Conservation (phyloP, 1,140 invertebrate genomes). For the Ips nitidus region DNA sequence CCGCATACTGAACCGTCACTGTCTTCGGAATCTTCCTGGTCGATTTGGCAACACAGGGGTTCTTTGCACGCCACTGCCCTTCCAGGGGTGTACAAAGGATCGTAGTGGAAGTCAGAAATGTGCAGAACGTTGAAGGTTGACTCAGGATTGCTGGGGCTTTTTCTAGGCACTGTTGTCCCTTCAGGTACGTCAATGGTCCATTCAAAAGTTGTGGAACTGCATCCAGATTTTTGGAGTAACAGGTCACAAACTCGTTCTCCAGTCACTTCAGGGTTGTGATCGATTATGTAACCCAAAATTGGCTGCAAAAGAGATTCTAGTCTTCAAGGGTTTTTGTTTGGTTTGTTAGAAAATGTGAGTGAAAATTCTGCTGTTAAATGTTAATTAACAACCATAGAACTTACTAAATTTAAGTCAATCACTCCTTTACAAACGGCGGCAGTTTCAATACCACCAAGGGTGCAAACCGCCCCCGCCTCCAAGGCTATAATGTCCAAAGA, state of each 20-base stretch:
- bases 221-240: conserved; percentile 55
- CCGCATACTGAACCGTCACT: conserved; percentile 60
- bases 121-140: conserved; percentile 65
- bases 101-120: conserved; percentile 80
- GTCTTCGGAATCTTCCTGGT: conserved; percentile 40
- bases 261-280: conserved; percentile 53
- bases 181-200: conserved; percentile 59
- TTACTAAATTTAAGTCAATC: conserved; percentile 59
- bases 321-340: neutral
- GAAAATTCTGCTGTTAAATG: neutral
- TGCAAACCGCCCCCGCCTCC: conserved; percentile 54
- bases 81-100: conserved; percentile 69
- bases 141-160: conserved; percentile 32
- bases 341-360: neutral
- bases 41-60: conserved; percentile 76
- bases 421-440: conserved; percentile 60
- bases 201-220: conserved; percentile 52
- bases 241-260: conserved; percentile 58
- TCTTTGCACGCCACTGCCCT: conserved; percentile 71
- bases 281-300: conserved; percentile 59
- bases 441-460: conserved; percentile 57
- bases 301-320: conserved; percentile 52
- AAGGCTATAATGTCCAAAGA: conserved; percentile 29
- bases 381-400: conserved; percentile 21
- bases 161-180: conserved; percentile 16